These are phyloP conservation scores for Camponotus pennsylvanicus DNA, from an alignment of 1,140 invertebrate genomes.

Conservation along the genomic window DNA sequence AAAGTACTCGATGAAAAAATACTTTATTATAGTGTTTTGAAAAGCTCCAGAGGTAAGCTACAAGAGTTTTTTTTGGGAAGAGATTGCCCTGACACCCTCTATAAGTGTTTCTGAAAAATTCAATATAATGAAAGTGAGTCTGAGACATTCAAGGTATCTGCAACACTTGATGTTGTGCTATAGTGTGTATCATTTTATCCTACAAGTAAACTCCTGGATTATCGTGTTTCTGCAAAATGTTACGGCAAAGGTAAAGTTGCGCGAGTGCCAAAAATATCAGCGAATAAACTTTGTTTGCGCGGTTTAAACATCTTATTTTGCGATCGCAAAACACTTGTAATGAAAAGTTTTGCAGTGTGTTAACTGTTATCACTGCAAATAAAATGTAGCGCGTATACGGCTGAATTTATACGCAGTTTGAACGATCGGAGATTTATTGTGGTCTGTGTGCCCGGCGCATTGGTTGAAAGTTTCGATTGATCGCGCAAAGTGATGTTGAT, in stretches of 20 bases:
- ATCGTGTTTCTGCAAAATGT: slow-evolving; percentile 23
- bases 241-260: slow-evolving; percentile 26
- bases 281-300: slow-evolving; percentile 23
- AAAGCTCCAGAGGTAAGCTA: no score
- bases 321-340: not conserved
- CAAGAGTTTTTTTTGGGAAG: no score
- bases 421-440: slow-evolving; percentile 46
- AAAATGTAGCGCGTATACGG: slow-evolving; percentile 28
- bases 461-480: slow-evolving; percentile 55
- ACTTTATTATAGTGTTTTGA: no score
- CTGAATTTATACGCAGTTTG: slow-evolving; percentile 41
- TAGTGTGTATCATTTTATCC: slow-evolving; percentile 5
- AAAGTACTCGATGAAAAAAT: no score
- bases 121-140: slow-evolving; percentile 5
- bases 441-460: not conserved
- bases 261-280: slow-evolving; percentile 16
- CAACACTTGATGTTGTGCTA: not conserved
- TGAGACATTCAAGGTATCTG: not conserved
- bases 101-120: not conserved
- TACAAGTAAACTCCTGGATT: slow-evolving; percentile 18
- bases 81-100: no score
- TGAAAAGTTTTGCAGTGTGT: slow-evolving; percentile 13
- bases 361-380: slow-evolving; percentile 40
- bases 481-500: slow-evolving; percentile 56
- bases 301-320: slow-evolving; percentile 43